Evolutionary conservation across 2,888 invertebrate genomes (phyloP), one percentile per base, ranked within the genome.

Genomic region (Dromius quadrimaculatus): DNA sequence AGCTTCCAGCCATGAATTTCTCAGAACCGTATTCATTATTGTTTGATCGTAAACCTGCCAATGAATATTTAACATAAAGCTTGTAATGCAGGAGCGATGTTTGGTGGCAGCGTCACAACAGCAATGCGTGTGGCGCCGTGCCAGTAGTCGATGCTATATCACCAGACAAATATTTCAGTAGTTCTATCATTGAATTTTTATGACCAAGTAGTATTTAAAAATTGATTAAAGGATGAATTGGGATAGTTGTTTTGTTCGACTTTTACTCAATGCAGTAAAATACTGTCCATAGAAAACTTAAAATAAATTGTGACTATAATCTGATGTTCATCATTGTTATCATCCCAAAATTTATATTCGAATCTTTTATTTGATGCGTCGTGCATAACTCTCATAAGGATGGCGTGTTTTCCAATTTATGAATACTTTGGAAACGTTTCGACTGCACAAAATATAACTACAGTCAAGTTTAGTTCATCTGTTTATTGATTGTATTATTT

Each of bases 291-390:
- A n/a, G n/a, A n/a, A n/a, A n/a, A n/a, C n/a, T n/a, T n/a, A n/a
- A n/a, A n/a, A n/a, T n/a, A n/a, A n/a, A n/a, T n/a, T n/a, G 66
- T 57, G 54, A 66, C 57, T 28, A 45, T 43, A 15, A 63, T 63
- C 45, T 63, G 54, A 65, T 65, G 50, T 65, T 50, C 54, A 65
- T 65, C 65, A 65, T 65, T 65, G 65, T 65, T 50, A 34, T 65
- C 54, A 22, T 20, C 20, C 20, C 36, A 20, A 50, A 65, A 65
- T 65, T 65, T 65, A 65, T 65, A 50, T 65, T 65, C 54, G 54
- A 65, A 65, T 50, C 50, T 65, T 64, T 64, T 17, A 34, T 47
- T 19, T 36, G 17, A 59, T 36, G 59, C 59, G 20, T 59, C 20
- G 59, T 59, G 59, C 19, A 36, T 59, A 19, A 19, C 17, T 8